Percentiles rank a stretch among this genome's conserved stretches.
These are phyloP conservation scores for Propithecus perrieri DNA, from an alignment of 2,797 vertebrate genomes.

Conservation along the genomic window DNA sequence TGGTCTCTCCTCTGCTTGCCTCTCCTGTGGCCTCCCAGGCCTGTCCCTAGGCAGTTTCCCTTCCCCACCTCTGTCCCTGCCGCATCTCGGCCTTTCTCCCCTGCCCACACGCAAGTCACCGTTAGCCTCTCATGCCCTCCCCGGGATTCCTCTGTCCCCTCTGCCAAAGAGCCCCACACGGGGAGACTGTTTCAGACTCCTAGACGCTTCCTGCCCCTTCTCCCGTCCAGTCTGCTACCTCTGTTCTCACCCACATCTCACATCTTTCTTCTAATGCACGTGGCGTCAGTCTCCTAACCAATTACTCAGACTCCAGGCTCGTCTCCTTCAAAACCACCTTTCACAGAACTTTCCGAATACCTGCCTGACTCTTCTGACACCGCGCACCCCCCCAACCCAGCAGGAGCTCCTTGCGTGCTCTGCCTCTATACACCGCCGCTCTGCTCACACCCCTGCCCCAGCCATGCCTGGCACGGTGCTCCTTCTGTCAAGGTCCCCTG, in stretches of 20 bases:
- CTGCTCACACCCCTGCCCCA: neutral
- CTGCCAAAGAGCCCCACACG: neutral
- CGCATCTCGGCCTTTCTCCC: too few relatives aligned
- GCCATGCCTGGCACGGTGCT: neutral
- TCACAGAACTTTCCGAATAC: neutral
- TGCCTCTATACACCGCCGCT: too few relatives aligned
- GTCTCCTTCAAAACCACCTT: neutral
- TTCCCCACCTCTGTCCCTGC: neutral
- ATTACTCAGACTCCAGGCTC: neutral
- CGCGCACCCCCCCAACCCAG: too few relatives aligned
- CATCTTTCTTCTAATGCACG: neutral
- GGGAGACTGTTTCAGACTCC: neutral
- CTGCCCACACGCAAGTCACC: neutral
- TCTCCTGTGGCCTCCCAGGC: neutral
- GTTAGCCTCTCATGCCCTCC: neutral
- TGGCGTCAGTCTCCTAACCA: neutral
- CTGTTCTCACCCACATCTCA: neutral
- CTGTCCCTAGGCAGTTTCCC: neutral
- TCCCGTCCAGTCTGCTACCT: rapidly evolving
- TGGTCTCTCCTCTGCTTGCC: neutral
- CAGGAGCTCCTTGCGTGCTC: neutral
- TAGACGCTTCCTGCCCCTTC: neutral
- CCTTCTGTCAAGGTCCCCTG: neutral
- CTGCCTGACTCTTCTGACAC: neutral
- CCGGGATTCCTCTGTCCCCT: neutral